phyloP scores from a whole-genome alignment of 2,113 vertebrate genomes.

The Aphelocoma coerulescens region DNA sequence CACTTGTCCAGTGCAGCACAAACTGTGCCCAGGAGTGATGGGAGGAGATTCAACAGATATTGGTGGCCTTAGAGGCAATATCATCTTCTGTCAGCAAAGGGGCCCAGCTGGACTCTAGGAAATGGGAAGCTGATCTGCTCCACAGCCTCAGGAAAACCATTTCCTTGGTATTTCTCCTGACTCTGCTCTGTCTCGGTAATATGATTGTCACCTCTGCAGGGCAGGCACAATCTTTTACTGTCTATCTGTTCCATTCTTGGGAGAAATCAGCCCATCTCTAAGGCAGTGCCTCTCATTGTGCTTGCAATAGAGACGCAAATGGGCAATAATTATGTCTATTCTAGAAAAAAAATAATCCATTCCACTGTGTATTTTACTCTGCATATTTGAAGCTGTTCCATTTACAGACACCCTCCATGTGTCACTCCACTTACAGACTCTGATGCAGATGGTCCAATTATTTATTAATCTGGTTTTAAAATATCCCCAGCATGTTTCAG shows the following conservation, averaged over 20 bases:
- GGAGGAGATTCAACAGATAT: neutral
- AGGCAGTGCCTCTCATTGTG: neutral
- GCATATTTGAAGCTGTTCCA: conserved; percentile 47
- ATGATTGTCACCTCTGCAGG: neutral
- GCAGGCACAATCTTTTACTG: neutral
- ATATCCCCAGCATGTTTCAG: conserved; percentile 28
- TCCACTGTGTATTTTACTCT: conserved; percentile 46
- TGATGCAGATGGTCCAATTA: conserved; percentile 55
- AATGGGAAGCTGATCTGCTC: neutral
- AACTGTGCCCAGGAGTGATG: neutral
- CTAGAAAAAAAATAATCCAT: neutral
- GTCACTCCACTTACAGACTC: conserved; percentile 23
- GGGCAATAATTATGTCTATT: conserved; percentile 35
- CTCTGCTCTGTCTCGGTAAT: neutral
- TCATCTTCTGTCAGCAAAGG: neutral
- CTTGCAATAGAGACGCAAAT: neutral
- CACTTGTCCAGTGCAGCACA: neutral
- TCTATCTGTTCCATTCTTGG: neutral
- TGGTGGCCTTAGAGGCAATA: neutral
- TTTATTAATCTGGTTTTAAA: conserved; percentile 63
- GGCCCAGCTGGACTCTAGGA: neutral
- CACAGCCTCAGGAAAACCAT: neutral
- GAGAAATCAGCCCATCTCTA: conserved; percentile 21
- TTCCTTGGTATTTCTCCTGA: neutral
- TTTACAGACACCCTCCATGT: conserved; percentile 47